Base-by-base conservation (phyloP, 1,140 invertebrate genomes). In the Nymphalis io region DNA sequence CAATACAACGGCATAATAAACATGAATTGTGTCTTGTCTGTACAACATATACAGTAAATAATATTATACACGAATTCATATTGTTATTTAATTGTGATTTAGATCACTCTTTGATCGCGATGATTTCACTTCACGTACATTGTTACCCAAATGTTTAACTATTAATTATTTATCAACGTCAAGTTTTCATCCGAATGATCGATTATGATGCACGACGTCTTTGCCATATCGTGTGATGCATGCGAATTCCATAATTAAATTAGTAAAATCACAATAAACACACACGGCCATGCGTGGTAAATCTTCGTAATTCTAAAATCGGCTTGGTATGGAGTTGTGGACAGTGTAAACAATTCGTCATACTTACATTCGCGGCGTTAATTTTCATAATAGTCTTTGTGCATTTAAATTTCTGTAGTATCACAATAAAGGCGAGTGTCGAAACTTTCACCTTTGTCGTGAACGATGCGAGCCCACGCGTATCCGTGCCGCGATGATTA, bases 391-490 rank as follows among this genome's bases (percentile, higher is more conserved):
- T 65, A 58, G 23, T 44, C 72, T 64, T 70, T 72, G 72, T 76
- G 68, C 33, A 60, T 68, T 66, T 59, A 73, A 72, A 64, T 64
- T 78, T 68, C 64, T 63, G 61, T 68, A 55, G 73, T 72, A 76
- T 69, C 48, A 72, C 62, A 59, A 65, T 75, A 70, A 60, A 75
- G 66, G 46, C 68, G 73, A 63, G 76, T 68, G 67, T 76, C 64
- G 59, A 72, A 78, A 75, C 78, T 81, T 81, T 81, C 76, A 81
- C 79, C 77, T 73, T 78, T 71, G 68, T 75, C 61, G 70, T 68
- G 51, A 72, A 70, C 71, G 66, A 73, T 62, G 72, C 44, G 66
- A 64, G 69, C 70, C 72, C 72, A 76, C 70, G 74, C 70, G 63
- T 58, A 75, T 74, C 70, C 73, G 73, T 74, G 67, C 51, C 60